A percentile compares a stretch with the other conserved stretches of the same genome.
These are phyloP conservation scores for Metaphire vulgaris DNA, from an alignment of 1,140 invertebrate species.

Conservation along the genomic window DNA sequence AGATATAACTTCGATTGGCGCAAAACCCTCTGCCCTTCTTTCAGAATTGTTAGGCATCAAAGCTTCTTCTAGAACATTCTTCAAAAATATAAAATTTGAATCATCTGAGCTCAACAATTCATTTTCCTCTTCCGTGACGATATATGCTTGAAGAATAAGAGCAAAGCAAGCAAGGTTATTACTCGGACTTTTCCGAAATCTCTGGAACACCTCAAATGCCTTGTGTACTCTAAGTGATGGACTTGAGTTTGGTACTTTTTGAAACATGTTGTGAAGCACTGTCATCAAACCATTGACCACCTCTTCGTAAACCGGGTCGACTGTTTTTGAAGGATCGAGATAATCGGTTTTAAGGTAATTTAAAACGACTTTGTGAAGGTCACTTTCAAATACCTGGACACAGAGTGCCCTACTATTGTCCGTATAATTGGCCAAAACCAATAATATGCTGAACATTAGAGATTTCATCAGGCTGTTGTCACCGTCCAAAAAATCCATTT, in stretches of 20 bases:
- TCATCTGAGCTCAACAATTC: slow-evolving; percentile 25
- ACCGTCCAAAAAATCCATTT: neutral
- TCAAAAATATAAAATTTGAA: slow-evolving; percentile 22
- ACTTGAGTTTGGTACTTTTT: neutral
- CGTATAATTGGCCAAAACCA: neutral
- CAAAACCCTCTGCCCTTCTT: neutral
- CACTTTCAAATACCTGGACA: neutral
- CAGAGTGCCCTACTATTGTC: neutral
- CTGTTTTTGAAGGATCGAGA: neutral
- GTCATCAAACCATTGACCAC: neutral
- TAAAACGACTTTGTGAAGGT: neutral
- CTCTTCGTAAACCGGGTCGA: neutral
- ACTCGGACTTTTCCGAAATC: neutral
- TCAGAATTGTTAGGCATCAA: neutral
- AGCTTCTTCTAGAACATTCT: neutral
- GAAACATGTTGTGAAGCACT: neutral
- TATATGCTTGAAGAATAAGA: slow-evolving; percentile 17
- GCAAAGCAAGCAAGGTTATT: neutral
- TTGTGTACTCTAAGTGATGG: neutral
- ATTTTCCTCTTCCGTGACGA: slow-evolving; percentile 29
- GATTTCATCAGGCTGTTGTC: neutral
- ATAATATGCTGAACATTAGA: neutral
- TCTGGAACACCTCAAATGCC: neutral
- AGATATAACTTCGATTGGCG: slow-evolving; percentile 18
- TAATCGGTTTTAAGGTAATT: neutral